Evolutionary conservation across 2,888 invertebrate species (phyloP).

Genomic region (Nudaria mundana): DNA sequence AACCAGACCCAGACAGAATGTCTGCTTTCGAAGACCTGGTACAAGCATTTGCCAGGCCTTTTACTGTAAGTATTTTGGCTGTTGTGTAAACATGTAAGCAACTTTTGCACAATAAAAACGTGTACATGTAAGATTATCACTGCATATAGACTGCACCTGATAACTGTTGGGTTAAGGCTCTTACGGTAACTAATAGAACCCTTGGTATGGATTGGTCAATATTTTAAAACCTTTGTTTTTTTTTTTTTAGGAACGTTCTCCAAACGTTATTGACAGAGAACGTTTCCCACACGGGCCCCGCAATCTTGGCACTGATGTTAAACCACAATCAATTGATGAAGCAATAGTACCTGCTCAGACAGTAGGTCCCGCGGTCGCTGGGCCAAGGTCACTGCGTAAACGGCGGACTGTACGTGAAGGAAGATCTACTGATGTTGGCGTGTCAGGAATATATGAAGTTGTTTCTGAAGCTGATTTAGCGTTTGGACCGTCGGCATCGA

Average conservation of each 20-base stretch:
- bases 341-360: constrained; percentile 73
- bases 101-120: neutral
- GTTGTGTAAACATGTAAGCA: neutral
- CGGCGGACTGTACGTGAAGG: constrained; percentile 86
- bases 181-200: too few relatives aligned
- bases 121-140: too few relatives aligned
- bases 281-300: constrained; percentile 91
- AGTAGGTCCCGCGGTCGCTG: constrained; percentile 75
- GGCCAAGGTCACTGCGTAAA: constrained; percentile 80
- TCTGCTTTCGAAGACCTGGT: constrained; percentile 69
- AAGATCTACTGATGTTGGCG: constrained; percentile 93
- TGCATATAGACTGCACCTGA: too few relatives aligned
- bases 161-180: too few relatives aligned
- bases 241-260: constrained; percentile 70
- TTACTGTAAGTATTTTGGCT: constrained; percentile 54
- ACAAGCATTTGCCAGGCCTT: constrained; percentile 70
- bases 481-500: constrained; percentile 93
- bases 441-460: constrained; percentile 93
- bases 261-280: constrained; percentile 81
- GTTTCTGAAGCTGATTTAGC: constrained; percentile 95
- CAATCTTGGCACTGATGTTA: constrained; percentile 76
- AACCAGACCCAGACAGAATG: constrained; percentile 58
- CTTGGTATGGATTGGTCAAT: too few relatives aligned
- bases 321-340: constrained; percentile 58
- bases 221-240: neutral